Percentiles rank a stretch among this genome's conserved stretches.
phyloP scores from a whole-genome alignment of 1,140 invertebrate genomes.

The Brachionus calyciflorus region DNA sequence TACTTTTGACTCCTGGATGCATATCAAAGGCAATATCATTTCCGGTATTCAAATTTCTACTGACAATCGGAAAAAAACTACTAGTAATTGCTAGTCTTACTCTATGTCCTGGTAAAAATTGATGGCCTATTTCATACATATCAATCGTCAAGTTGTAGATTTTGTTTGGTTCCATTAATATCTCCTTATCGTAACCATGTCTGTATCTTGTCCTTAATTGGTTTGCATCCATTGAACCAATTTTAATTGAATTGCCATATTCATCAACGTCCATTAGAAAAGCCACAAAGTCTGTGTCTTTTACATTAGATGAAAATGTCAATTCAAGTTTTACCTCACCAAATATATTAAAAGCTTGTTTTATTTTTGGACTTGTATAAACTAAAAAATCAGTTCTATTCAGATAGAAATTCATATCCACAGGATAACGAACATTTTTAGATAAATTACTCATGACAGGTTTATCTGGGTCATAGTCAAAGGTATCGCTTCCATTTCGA shows the following conservation, averaged over 20 bases:
- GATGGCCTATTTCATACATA: constrained; percentile 21
- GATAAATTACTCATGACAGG: background rate
- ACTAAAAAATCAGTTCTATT: too few species aligned
- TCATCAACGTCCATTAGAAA: constrained; percentile 13
- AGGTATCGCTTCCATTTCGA: background rate
- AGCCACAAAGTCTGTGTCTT: too few species aligned
- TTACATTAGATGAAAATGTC: too few species aligned
- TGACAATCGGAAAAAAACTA: constrained; percentile 24
- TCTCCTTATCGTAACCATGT: constrained; percentile 16
- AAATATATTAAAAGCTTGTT: too few species aligned
- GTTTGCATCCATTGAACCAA: background rate
- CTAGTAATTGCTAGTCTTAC: constrained; percentile 16
- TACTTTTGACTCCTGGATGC: too few species aligned
- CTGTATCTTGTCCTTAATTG: constrained; percentile 25
- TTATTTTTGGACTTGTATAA: too few species aligned
- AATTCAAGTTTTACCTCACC: too few species aligned
- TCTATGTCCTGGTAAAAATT: constrained; percentile 3
- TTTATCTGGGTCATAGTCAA: background rate
- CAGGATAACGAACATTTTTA: background rate
- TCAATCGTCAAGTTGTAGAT: background rate
- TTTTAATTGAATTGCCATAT: constrained; percentile 4
- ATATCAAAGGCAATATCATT: too few species aligned
- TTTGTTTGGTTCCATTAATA: background rate
- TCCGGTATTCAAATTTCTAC: too few species aligned
- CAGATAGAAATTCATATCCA: too few species aligned